phyloP scores from a whole-genome alignment of 2,797 vertebrate genomes.

The Alosa sapidissima region DNA sequence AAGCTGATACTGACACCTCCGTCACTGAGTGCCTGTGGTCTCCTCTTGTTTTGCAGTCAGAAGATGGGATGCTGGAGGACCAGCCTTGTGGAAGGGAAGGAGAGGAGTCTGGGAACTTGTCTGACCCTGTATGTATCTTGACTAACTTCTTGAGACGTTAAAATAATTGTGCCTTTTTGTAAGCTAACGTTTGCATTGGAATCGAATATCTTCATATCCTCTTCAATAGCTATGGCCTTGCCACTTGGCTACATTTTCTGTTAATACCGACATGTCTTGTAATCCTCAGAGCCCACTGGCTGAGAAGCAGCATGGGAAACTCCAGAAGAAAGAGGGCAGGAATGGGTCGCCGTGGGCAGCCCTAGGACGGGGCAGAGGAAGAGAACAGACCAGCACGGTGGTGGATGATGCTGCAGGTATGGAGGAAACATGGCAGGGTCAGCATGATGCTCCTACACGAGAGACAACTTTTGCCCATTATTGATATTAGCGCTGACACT shows the following conservation, averaged over 20 bases:
- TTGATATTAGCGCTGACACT: no score
- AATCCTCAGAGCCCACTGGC: background rate
- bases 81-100: slow-evolving; percentile 65
- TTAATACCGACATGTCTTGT: background rate
- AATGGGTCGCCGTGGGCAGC: slow-evolving; percentile 74
- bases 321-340: slow-evolving; percentile 3
- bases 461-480: no score
- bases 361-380: slow-evolving; percentile 71
- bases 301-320: slow-evolving; percentile 2
- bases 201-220: no score
- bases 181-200: no score
- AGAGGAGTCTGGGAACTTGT: slow-evolving; percentile 70
- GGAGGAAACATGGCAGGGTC: slow-evolving; percentile 35
- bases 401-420: slow-evolving; percentile 59
- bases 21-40: background rate
- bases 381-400: slow-evolving; percentile 61
- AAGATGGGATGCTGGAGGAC: slow-evolving; percentile 64
- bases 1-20: background rate
- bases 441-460: no score
- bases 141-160: background rate
- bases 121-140: slow-evolving; percentile 74
- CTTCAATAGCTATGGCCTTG: no score
- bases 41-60: slow-evolving; percentile 61
- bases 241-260: background rate
- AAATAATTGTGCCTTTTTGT: background rate